A percentile compares a stretch with the other conserved stretches of the same genome.
Evolutionary conservation across 2,113 vertebrate species (phyloP).

Genomic region (Siniperca knerii): DNA sequence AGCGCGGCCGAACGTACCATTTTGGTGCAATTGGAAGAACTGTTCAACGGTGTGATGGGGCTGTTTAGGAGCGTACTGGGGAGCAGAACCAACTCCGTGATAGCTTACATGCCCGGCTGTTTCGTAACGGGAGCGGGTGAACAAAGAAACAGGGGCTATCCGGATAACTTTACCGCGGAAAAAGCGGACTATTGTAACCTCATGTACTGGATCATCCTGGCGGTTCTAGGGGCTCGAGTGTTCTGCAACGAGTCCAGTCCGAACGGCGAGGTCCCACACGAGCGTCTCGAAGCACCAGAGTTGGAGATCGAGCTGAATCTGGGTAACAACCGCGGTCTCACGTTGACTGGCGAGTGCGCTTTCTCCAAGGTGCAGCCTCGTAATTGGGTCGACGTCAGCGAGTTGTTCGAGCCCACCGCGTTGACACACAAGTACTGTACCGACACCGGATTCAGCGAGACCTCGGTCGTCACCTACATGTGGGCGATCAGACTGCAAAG

Average conservation of each 20-base stretch:
- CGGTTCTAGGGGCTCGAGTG: no score
- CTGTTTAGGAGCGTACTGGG: neutral
- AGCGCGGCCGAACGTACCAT: neutral
- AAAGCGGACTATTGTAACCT: neutral
- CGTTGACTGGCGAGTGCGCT: neutral
- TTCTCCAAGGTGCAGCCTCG: neutral
- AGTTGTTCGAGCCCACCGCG: neutral
- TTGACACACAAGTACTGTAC: neutral
- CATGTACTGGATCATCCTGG: neutral
- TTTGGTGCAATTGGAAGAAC: neutral
- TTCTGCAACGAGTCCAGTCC: no score
- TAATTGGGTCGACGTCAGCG: neutral
- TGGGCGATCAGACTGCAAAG: neutral
- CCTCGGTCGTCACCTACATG: slow-evolving; percentile 19
- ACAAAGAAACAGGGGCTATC: neutral
- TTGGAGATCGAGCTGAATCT: neutral
- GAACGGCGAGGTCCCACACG: no score
- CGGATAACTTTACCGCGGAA: neutral
- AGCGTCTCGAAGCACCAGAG: neutral
- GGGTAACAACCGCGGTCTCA: neutral
- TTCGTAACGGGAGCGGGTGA: no score
- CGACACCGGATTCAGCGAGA: neutral
- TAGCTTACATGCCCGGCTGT: neutral
- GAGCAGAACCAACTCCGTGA: neutral
- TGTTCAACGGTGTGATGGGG: neutral